These are phyloP conservation scores for Dinoponera quadriceps DNA, from an alignment of 1,140 invertebrate genomes.

Conservation along the genomic window DNA sequence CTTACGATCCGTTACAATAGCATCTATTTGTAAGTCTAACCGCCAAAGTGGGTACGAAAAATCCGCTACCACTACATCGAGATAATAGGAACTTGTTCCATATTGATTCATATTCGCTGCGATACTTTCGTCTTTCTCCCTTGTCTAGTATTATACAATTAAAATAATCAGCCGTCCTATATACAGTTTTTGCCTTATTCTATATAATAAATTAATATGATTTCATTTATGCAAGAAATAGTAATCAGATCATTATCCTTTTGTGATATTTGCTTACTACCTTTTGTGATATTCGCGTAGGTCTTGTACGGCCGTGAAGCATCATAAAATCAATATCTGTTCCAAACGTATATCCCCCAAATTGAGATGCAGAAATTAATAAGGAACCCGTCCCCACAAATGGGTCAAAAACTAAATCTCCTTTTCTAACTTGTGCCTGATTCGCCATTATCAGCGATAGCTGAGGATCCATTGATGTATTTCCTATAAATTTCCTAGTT, in stretches of 20 bases:
- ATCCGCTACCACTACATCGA: conserved; percentile 96
- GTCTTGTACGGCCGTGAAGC: conserved; percentile 94
- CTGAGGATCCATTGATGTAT: conserved; percentile 98
- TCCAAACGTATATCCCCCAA: conserved; percentile 95
- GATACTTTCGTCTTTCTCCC: conserved; percentile 94
- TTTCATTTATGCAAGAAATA: conserved; percentile 11
- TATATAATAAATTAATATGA: conserved; percentile 9
- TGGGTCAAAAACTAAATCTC: conserved; percentile 95
- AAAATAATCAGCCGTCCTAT: conserved; percentile 14
- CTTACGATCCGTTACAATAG: conserved; percentile 98
- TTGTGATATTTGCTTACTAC: conserved; percentile 90
- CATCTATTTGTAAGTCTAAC: conserved; percentile 90
- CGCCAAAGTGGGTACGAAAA: conserved; percentile 94
- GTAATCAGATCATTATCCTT: conserved; percentile 83
- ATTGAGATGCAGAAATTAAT: conserved; percentile 95
- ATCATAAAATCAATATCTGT: conserved; percentile 97
- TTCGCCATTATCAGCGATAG: conserved; percentile 97
- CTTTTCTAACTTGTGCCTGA: conserved; percentile 91
- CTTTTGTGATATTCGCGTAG: conserved; percentile 91
- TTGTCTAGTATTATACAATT: conserved; percentile 84
- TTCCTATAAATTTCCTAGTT: conserved; percentile 97
- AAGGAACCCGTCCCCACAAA: conserved; percentile 98
- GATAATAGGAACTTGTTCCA: conserved; percentile 89
- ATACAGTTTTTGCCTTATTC: neutral
- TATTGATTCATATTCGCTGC: conserved; percentile 95